Evolutionary conservation across 2,797 vertebrate species (phyloP).

Genomic region (Acanthurus tractus): DNA sequence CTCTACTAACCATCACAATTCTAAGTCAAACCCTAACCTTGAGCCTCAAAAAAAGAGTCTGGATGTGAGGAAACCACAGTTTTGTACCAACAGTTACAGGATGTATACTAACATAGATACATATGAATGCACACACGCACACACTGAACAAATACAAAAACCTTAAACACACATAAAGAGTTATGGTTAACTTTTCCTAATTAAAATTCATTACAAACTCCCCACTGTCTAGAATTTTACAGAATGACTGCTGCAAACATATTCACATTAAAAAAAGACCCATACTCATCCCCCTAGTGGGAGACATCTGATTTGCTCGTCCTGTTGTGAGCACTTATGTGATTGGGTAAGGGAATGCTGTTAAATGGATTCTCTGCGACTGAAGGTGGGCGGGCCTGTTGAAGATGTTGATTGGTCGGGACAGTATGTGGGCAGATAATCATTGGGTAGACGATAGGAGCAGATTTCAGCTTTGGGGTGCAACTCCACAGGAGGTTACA

Average conservation of each 20-base stretch:
- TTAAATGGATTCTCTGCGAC: conserved; percentile 54
- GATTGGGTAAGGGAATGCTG: conserved; percentile 59
- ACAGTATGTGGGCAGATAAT: conserved; percentile 73
- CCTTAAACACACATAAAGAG: not conserved
- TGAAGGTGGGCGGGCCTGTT: conserved; percentile 44
- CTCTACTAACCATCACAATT: too few relatives aligned
- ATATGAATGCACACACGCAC: too few relatives aligned
- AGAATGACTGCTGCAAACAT: conserved; percentile 16
- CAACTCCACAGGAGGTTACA: conserved; percentile 67
- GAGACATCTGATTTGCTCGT: conserved; percentile 57
- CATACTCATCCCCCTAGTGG: conserved; percentile 16
- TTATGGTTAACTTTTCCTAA: conserved; percentile 16
- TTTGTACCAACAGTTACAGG: too few relatives aligned
- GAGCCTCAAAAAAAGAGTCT: too few relatives aligned
- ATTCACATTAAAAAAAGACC: conserved; percentile 39
- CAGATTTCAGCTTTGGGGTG: conserved; percentile 75
- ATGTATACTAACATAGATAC: too few relatives aligned
- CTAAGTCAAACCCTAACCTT: too few relatives aligned
- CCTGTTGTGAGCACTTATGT: conserved; percentile 25
- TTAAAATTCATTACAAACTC: conserved; percentile 12
- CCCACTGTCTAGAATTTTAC: conserved; percentile 26
- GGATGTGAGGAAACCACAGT: too few relatives aligned
- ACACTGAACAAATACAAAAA: not conserved
- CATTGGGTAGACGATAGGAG: conserved; percentile 69
- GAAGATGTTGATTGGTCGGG: conserved; percentile 67